These are phyloP conservation scores for Sinocyclocheilus rhinocerous DNA, from an alignment of 2,113 vertebrate species.

Conservation along the genomic window DNA sequence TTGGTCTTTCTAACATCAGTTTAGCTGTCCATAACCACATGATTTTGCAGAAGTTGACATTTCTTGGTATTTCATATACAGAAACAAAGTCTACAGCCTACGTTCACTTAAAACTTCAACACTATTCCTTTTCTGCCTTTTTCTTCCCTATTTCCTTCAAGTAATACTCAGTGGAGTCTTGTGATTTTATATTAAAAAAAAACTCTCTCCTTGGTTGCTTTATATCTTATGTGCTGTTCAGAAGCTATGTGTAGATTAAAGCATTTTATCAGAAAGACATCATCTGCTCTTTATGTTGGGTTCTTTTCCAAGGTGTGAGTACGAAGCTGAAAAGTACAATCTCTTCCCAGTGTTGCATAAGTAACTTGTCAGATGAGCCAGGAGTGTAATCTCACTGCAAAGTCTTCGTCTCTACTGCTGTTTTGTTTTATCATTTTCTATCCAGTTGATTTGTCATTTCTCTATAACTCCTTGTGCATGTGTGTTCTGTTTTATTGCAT, in stretches of 20 bases:
- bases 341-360: conserved; percentile 1
- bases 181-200: too few species aligned
- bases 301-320: neutral
- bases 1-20: too few species aligned
- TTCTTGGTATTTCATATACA: too few species aligned
- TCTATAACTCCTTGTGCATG: neutral
- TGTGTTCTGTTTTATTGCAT: conserved; percentile 26
- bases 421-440: neutral
- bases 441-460: neutral
- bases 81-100: too few species aligned
- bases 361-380: conserved; percentile 20
- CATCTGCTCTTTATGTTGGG: neutral
- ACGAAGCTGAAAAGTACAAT: neutral
- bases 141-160: neutral
- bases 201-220: neutral
- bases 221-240: too few species aligned
- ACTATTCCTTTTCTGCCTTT: neutral
- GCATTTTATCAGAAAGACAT: neutral
- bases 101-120: too few species aligned
- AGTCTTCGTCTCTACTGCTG: neutral
- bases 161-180: neutral
- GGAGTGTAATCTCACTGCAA: neutral
- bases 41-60: too few species aligned
- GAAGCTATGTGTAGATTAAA: neutral
- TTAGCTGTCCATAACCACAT: too few species aligned